phyloP scores from a whole-genome alignment of 1,140 invertebrate genomes.

The Acromyrmex heyeri region DNA sequence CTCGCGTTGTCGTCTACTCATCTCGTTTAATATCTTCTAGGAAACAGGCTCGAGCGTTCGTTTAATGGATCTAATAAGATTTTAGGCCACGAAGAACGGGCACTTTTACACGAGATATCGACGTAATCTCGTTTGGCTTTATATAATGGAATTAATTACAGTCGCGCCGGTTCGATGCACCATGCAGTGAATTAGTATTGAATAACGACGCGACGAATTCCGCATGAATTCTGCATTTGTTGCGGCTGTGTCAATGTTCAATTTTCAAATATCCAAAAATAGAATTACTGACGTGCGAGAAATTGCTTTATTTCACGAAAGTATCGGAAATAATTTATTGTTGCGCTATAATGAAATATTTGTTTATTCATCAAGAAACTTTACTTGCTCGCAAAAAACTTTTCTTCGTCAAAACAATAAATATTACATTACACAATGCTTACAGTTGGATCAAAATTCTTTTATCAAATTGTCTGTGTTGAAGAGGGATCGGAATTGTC shows the following conservation, averaged over 20 bases:
- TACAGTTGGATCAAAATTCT: too few relatives aligned
- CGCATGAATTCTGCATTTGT: neutral
- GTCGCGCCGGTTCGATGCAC: neutral
- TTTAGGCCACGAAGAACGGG: slow-evolving; percentile 1
- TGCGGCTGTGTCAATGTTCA: neutral
- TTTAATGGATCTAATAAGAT: slow-evolving; percentile 53
- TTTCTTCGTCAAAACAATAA: neutral
- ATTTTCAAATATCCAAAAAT: neutral
- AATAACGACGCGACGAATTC: slow-evolving; percentile 21
- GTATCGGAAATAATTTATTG: neutral
- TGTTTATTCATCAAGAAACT: neutral
- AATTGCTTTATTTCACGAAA: neutral
- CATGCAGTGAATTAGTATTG: neutral
- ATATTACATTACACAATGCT: too few relatives aligned
- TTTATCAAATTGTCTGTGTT: too few relatives aligned
- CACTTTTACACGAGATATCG: slow-evolving; percentile 40
- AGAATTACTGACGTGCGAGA: neutral
- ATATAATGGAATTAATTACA: slow-evolving; percentile 27
- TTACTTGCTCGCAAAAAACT: neutral
- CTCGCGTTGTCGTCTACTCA: slow-evolving; percentile 50
- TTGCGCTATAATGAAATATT: neutral
- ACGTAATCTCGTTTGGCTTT: slow-evolving; percentile 2
- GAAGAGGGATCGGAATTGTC: too few relatives aligned
- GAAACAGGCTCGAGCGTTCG: neutral
- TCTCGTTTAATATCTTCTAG: slow-evolving; percentile 24